A percentile compares a stretch with the other conserved stretches of the same genome.
These are phyloP conservation scores for Margarornis squamiger DNA, from an alignment of 2,797 vertebrate genomes.

Conservation along the genomic window DNA sequence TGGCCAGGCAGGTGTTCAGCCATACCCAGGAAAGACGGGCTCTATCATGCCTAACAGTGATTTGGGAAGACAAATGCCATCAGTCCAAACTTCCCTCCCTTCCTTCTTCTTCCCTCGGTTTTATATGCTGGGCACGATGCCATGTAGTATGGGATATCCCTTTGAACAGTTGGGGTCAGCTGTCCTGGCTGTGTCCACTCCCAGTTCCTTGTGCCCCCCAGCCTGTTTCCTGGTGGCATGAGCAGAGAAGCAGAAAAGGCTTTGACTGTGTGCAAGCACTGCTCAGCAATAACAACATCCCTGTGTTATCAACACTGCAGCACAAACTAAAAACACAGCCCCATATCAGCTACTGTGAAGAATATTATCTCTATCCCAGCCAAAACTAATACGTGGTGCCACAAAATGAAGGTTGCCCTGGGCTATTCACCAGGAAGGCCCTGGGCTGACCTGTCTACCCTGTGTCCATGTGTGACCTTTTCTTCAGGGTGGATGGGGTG, in stretches of 20 bases:
- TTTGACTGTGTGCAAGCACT: neutral
- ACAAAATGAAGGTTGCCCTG: neutral
- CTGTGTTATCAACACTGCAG: neutral
- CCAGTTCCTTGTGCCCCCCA: neutral
- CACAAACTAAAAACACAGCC: neutral
- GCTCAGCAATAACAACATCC: neutral
- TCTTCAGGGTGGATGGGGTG: neutral
- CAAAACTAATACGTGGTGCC: neutral
- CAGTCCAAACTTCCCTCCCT: neutral
- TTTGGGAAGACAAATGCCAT: neutral
- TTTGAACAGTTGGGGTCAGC: neutral
- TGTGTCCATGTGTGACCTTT: rapidly evolving
- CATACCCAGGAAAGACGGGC: neutral
- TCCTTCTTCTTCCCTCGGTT: neutral
- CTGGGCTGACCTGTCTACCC: rapidly evolving
- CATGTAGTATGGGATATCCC: neutral
- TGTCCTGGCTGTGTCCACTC: neutral
- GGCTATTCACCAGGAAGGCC: neutral
- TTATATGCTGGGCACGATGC: neutral
- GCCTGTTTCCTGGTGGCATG: neutral
- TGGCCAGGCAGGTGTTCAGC: neutral
- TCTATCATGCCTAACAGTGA: neutral
- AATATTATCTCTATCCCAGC: neutral
- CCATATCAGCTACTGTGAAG: neutral
- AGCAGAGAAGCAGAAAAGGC: neutral